Percentiles rank a stretch among this genome's conserved stretches.
These are phyloP conservation scores for Apogon hyalosoma DNA, from an alignment of 2,797 vertebrate genomes.

Conservation along the genomic window DNA sequence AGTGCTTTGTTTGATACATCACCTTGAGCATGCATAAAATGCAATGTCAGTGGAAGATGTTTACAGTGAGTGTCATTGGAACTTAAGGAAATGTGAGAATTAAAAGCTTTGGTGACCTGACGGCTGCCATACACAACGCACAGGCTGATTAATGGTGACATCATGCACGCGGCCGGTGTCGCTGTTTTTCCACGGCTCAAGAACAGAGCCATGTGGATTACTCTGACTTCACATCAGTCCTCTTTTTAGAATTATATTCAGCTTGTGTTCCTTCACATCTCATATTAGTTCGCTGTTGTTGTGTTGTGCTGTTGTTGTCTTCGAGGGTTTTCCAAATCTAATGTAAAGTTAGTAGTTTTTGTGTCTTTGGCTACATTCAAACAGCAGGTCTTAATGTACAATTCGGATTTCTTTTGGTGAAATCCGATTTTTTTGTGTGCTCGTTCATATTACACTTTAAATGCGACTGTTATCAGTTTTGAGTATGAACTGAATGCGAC, in stretches of 20 bases:
- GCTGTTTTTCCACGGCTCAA: not conserved
- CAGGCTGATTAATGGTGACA: constrained; percentile 26
- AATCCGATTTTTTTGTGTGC: no score
- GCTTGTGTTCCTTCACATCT: not conserved
- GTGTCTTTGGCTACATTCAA: constrained; percentile 8
- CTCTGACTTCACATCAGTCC: constrained; percentile 13
- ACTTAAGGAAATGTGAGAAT: constrained; percentile 44
- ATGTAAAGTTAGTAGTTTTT: constrained; percentile 55
- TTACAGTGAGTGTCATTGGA: constrained; percentile 63
- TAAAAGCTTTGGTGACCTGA: constrained; percentile 57
- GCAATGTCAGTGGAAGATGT: constrained; percentile 34
- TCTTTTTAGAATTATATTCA: not conserved
- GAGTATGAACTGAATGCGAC: no score
- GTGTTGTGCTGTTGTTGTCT: constrained; percentile 43
- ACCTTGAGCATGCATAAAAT: constrained; percentile 55
- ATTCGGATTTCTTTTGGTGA: no score
- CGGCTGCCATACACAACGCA: constrained; percentile 25
- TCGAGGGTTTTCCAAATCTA: constrained; percentile 9
- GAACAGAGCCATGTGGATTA: constrained; percentile 14
- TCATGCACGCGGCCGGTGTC: constrained; percentile 26
- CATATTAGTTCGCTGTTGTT: not conserved
- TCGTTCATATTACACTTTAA: no score
- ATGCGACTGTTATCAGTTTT: no score
- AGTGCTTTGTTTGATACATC: constrained; percentile 30
- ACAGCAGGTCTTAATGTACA: no score